Evolutionary conservation across 2,113 vertebrate species (phyloP), one percentile per base, ranked within the genome.

Genomic region (Clinocottus analis): DNA sequence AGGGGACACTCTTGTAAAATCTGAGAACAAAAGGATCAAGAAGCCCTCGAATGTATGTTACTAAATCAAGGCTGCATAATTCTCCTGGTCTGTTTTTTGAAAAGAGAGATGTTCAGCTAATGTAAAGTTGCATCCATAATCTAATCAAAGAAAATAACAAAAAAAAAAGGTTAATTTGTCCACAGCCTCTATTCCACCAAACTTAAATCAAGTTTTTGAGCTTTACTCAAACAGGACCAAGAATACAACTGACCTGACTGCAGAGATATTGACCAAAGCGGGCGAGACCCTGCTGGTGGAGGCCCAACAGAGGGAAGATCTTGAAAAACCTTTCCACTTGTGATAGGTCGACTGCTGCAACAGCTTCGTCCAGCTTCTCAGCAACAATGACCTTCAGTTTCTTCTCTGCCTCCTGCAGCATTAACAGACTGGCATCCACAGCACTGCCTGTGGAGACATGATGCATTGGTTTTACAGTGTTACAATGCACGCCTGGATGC

Each of bases 261-360:
- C 97, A 97, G 73, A 99, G 97, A 87, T 99, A 99, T 77, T 97
- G 96, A 0, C 97, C 97, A 80, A 99, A 99, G 78, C 96, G 97
- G 87, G 96, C 95, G 21, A 99, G 94, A n/a, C 98, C 98, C 55
- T 99, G 96, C 51, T 99, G 96, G 25, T 99, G 98, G 72, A 99
- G 95, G 39, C 97, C 97, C 69, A 99, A 84, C 77, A 99, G 90
- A 51, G 98, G 98, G 77, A 99, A 98, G 90, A 99, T 99, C 93
- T 99, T 99, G 94, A 99, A 99, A 92, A 99, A 99, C 65, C 97
- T 94, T 64, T 99, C 98, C 85, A 99, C 98, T 78, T 99, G 97
- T 1, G 96, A 95, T 10, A 99, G 92, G 92, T 99, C 96, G 1
- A 96, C 96, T 27, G 96, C 96, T 47, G 95, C 93, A 45, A 97